Conservation (phyloP, 2,113 vertebrate species). For the Glaucomys volans region DNA sequence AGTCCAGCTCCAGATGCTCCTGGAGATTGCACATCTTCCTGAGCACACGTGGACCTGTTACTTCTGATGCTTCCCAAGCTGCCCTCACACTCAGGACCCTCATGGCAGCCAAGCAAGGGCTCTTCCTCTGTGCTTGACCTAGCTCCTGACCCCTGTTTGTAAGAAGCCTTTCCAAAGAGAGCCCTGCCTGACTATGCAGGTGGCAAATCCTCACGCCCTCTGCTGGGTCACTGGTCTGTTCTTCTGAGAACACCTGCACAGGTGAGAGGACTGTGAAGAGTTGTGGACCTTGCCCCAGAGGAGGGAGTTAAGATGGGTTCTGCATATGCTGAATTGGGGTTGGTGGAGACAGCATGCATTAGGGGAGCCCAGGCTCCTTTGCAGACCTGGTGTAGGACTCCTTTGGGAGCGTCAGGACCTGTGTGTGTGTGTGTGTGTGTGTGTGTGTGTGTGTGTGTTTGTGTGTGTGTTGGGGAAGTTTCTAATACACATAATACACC, state of each 20-base stretch:
- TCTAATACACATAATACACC: too few relatives aligned
- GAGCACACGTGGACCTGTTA: too few relatives aligned
- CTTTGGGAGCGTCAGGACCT: too few relatives aligned
- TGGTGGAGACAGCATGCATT: too few relatives aligned
- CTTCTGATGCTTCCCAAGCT: not conserved
- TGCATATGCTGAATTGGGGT: not conserved
- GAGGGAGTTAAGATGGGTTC: not conserved
- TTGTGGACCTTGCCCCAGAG: not conserved
- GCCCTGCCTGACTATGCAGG: not conserved
- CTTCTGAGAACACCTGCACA: not conserved
- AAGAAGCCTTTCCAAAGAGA: not conserved
- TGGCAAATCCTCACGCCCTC: not conserved
- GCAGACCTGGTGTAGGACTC: not conserved
- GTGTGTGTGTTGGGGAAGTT: not conserved
- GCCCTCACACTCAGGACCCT: not conserved
- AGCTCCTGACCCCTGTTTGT: not conserved
- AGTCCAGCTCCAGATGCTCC: too few relatives aligned
- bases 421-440: too few relatives aligned
- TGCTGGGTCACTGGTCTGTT: not conserved
- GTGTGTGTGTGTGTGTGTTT: not conserved
- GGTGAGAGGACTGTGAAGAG: not conserved
- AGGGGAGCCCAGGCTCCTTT: too few relatives aligned
- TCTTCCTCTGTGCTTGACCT: not conserved
- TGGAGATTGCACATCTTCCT: too few relatives aligned
- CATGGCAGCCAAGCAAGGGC: too few relatives aligned